A percentile compares a stretch with the other conserved stretches of the same genome.
phyloP scores from a whole-genome alignment of 2,888 invertebrate species.

The Microctonus aethiopoides region DNA sequence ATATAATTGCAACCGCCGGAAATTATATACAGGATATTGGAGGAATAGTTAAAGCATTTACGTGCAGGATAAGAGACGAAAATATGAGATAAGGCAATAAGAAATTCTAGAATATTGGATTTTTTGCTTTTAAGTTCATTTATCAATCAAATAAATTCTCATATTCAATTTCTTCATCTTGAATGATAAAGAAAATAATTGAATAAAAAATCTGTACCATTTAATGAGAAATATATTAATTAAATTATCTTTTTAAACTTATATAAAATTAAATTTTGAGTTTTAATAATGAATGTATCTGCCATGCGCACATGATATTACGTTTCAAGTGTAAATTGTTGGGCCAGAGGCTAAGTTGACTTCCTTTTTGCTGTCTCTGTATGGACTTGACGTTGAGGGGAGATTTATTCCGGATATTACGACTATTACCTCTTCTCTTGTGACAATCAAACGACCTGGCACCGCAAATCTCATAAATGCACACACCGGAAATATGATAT shows the following conservation, averaged over 20 bases:
- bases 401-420: constrained; percentile 32
- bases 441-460: constrained; percentile 23
- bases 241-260: too few species aligned
- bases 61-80: constrained; percentile 32
- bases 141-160: background rate
- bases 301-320: background rate
- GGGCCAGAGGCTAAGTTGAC: background rate
- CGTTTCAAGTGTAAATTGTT: background rate
- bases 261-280: background rate
- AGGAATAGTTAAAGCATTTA: constrained; percentile 58
- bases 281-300: background rate
- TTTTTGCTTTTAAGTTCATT: too few species aligned
- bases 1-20: constrained; percentile 44
- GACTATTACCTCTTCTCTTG: constrained; percentile 28
- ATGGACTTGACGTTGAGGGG: constrained; percentile 1
- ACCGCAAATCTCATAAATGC: constrained; percentile 25
- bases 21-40: constrained; percentile 57
- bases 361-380: constrained; percentile 1
- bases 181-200: background rate
- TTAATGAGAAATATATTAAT: too few species aligned
- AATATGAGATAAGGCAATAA: background rate
- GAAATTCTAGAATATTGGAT: background rate
- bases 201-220: too few species aligned
- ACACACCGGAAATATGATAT: constrained; percentile 16
- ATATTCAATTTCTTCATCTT: background rate